Percentiles rank a stretch among this genome's conserved stretches.
phyloP scores from a whole-genome alignment of 2,888 invertebrate genomes.

The Eutolmus rufibarbis region DNA sequence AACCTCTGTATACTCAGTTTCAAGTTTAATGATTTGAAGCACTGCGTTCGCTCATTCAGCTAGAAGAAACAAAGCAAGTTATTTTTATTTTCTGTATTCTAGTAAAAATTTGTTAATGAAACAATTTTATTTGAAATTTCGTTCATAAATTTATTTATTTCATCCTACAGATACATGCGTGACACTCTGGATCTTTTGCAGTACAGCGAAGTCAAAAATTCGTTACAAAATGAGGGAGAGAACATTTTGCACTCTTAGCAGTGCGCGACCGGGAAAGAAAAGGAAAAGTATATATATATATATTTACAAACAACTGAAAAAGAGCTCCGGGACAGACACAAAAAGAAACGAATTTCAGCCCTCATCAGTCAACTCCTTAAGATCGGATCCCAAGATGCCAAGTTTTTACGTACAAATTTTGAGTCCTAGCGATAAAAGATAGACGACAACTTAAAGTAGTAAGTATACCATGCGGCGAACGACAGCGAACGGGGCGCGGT shows the following conservation, averaged over 20 bases:
- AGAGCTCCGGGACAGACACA: not conserved
- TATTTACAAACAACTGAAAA: constrained; percentile 10
- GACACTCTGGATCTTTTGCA: not conserved
- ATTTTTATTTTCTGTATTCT: no score
- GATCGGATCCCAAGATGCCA: not conserved
- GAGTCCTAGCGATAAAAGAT: constrained; percentile 17
- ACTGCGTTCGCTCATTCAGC: no score
- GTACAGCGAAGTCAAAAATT: constrained; percentile 23
- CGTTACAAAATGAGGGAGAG: constrained; percentile 9
- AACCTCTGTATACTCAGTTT: no score
- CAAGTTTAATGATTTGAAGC: not conserved
- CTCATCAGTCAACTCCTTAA: not conserved
- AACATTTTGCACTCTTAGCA: not conserved
- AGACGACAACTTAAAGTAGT: not conserved
- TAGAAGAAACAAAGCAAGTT: no score
- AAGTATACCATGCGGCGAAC: not conserved
- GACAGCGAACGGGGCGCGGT: not conserved
- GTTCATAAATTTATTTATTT: constrained; percentile 33
- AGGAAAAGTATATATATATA: not conserved
- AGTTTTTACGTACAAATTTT: constrained; percentile 6
- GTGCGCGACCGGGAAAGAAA: not conserved
- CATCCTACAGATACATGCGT: constrained; percentile 32
- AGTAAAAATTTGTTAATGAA: not conserved
- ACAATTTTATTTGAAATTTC: not conserved
- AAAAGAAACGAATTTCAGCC: not conserved